These are phyloP conservation scores for Sylvietta virens DNA, from an alignment of 2,113 vertebrate species.

Conservation along the genomic window DNA sequence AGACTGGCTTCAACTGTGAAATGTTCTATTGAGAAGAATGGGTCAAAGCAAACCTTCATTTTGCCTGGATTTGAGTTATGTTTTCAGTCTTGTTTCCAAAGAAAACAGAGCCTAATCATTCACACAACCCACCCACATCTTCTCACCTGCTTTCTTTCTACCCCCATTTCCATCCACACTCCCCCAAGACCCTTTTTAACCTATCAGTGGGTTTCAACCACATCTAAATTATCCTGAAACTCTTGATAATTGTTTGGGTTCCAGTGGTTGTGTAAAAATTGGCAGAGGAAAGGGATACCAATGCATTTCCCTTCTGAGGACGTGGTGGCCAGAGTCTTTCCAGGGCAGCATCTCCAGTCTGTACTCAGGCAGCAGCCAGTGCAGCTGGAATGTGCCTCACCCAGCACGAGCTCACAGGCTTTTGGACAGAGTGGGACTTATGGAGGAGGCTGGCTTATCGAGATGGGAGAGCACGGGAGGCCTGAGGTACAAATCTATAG, in stretches of 20 bases:
- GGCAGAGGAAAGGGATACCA: background rate
- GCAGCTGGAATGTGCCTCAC: background rate
- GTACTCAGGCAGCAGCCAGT: background rate
- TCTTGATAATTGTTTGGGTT: background rate
- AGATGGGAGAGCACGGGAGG: background rate
- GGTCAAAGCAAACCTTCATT: background rate
- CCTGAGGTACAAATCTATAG: background rate
- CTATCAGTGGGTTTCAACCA: background rate
- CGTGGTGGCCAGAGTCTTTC: background rate
- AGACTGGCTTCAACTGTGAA: background rate
- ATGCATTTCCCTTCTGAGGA: background rate
- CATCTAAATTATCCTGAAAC: background rate
- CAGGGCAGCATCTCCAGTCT: background rate
- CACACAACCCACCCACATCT: background rate
- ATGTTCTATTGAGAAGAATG: background rate
- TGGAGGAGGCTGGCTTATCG: background rate
- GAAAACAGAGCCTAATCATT: background rate
- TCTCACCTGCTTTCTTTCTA: accelerated
- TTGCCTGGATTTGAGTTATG: background rate
- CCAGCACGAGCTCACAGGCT: background rate
- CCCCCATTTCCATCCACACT: accelerated
- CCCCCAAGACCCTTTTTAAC: background rate
- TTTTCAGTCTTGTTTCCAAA: background rate
- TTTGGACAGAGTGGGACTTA: background rate
- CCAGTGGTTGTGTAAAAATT: background rate